Evolutionary conservation across 2,113 vertebrate genomes (phyloP), one percentile per base, ranked within the genome.

Genomic region (Ictalurus furcatus): DNA sequence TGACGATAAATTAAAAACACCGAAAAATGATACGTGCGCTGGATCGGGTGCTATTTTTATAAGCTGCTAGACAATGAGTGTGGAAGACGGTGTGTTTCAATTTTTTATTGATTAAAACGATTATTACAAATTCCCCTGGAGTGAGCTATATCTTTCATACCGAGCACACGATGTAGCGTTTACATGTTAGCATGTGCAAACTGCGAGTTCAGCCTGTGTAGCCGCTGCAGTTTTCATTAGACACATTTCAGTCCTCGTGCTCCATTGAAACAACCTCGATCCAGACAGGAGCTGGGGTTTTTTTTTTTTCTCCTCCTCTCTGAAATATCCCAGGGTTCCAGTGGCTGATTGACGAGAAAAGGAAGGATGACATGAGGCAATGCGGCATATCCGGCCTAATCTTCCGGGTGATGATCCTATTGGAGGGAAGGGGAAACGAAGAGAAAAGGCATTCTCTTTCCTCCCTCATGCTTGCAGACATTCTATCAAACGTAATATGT

Each of bases 331-430:
- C 89, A 80, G 28, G 88, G 86, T 92, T 92, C 89, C 89, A 37
- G 52, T 85, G 90, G 82, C 86, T 92, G 90, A 90, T 84, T 88
- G 91, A 90, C 80, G 88, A 90, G 91, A 92, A 90, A 91, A 79
- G 89, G 85, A 79, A 78, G 37, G 87, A 89, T 90, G 91, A 89
- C 82, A 80, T 76, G 82, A 91, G 82, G 89, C 91, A 91, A 89
- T 92, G 91, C 87, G 89, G 86, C 89, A 88, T 91, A 90, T 88
- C 93, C 89, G 82, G 87, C 89, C 90, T 92, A 89, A 92, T 92
- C 90, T 92, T 92, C 92, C 90, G 89, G 87, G 89, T 88, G 88
- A 89, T 91, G 89, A 91, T 88, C 89, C 89, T 87, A 85, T 91
- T 91, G 90, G 91, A 54, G 7, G 67, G 52, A 88, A 74, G 56